Percentiles rank a stretch among this genome's conserved stretches.
Evolutionary conservation across 2,888 invertebrate genomes (phyloP).

Genomic region (Drepana falcataria): DNA sequence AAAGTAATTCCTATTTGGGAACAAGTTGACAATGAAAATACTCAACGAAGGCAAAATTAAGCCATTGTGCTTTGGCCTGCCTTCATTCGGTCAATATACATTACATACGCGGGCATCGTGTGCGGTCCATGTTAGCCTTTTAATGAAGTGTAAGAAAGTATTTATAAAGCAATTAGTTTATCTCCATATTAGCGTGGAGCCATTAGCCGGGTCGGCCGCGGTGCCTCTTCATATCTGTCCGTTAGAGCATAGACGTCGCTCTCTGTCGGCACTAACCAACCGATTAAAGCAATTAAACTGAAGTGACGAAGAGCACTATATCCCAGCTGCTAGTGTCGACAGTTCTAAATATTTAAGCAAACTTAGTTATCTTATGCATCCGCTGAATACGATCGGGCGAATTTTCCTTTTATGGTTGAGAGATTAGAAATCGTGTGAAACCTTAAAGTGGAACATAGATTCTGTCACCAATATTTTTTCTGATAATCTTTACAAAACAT

Average conservation of each 20-base stretch:
- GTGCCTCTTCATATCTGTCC: constrained; percentile 39
- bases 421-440: no score
- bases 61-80: constrained; percentile 5
- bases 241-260: constrained; percentile 24
- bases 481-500: no score
- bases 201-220: constrained; percentile 39
- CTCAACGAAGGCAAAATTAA: constrained; percentile 2
- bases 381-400: no score
- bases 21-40: not conserved
- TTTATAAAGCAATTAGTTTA: constrained; percentile 64
- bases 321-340: not conserved
- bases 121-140: constrained; percentile 35
- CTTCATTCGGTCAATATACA: constrained; percentile 20
- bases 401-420: no score
- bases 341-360: no score
- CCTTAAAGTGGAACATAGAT: no score
- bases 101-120: constrained; percentile 29
- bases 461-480: no score
- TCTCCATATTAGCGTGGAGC: constrained; percentile 50
- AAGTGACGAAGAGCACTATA: constrained; percentile 35
- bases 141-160: constrained; percentile 51
- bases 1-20: no score
- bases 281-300: constrained; percentile 51
- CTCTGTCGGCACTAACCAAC: constrained; percentile 29
- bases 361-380: no score